Evolutionary conservation across 2,797 vertebrate genomes (phyloP).

Genomic region (Octomys mimax): DNA sequence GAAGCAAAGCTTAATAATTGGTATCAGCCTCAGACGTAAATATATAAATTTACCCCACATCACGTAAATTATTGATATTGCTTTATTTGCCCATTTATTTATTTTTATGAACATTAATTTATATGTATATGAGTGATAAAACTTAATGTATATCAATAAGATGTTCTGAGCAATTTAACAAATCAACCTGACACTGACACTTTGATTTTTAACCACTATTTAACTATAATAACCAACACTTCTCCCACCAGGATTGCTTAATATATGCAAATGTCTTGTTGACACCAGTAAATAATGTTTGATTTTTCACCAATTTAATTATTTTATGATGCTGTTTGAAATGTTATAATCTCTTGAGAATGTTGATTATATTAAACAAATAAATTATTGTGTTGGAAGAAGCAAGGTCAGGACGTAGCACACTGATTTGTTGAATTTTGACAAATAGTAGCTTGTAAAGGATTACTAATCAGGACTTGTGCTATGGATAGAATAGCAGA

Average conservation of each 20-base stretch:
- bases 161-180: constrained; percentile 20
- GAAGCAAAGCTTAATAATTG: background rate
- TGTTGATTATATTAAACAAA: background rate
- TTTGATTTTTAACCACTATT: constrained; percentile 22
- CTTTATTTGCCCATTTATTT: background rate
- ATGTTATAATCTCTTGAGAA: background rate
- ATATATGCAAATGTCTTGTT: background rate
- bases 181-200: background rate
- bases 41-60: background rate
- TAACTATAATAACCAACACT: background rate
- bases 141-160: background rate
- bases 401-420: background rate
- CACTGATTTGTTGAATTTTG: constrained; percentile 4
- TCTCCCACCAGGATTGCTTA: background rate
- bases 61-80: background rate
- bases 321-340: background rate
- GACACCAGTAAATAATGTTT: background rate
- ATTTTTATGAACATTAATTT: background rate
- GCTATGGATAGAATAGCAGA: background rate
- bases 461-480: background rate
- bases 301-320: background rate
- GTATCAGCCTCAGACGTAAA: background rate
- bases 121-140: background rate
- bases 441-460: background rate
- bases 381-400: background rate